Base-by-base conservation (phyloP, 1,140 invertebrate species). In the Euwallacea similis region DNA sequence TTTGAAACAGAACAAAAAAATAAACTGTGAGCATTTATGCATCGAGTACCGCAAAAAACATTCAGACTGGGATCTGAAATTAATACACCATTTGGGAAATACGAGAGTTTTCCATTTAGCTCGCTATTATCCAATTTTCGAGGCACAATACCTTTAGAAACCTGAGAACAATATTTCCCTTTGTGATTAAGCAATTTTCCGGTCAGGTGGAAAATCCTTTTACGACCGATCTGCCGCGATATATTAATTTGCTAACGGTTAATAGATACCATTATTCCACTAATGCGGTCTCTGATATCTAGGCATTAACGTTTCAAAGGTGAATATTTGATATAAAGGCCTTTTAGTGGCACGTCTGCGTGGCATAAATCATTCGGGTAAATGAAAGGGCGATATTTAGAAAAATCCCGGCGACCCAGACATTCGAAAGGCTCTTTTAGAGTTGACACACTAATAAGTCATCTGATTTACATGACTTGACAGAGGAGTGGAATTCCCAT, bases 181-280 rank as follows among this genome's bases (percentile, higher is more conserved):
- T 69, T 62, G 66, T 69, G 66, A 69, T 69, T 69, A 69, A 69
- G 66, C 66, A 69, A 69, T 69, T 69, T 69, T 69, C 66, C 66
- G 66, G 56, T 59, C 66, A 58, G 55, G n/a, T 13, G 58, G 58
- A 69, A 69, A 69, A 61, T 59, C 58, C 55, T 69, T 69, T 69
- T 47, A 55, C 10, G 56, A 42, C 9, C 66, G 16, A 46, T 16
- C 16, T 11, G 44, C 13, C 46, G 42, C 11, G 56, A 69, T 69
- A 69, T 69, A 55, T 66, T 61, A 60, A 69, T 61, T 60, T 69
- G 56, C 58, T 47, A 6, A 9, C 33, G 42, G 60, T 62, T 50
- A 61, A 69, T 62, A 60, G 33, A 61, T 56, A 9, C 54, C 54
- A 56, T 33, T 33, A 33, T 33, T n/a, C 43, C 42, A 43, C 15